Evolutionary conservation across 2,113 vertebrate species (phyloP), one percentile per base, ranked within the genome.

Genomic region (Lethenteron reissneri): DNA sequence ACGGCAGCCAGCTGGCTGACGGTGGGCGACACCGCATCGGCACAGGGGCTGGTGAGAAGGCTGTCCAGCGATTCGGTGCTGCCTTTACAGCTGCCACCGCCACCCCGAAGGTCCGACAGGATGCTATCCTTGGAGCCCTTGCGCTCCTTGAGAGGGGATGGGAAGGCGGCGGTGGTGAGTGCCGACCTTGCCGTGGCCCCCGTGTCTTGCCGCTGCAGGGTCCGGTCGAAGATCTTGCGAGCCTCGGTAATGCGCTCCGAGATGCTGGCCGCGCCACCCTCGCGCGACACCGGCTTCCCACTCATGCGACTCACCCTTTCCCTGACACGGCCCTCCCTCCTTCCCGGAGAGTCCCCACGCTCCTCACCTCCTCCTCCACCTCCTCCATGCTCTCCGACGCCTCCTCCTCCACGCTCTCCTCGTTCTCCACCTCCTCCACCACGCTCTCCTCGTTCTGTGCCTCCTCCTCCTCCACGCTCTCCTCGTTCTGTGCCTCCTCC

Each of bases 1-100:
- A 97, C 92, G 10, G 92, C 90, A 0, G 90, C 92, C 75, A 99
- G 86, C 79, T 95, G 92, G 78, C 90, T 95, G 76, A 97, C 92
- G 1, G 92, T 95, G 4, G 94, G 90, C 60, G 90, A 96, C 60
- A 89, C 84, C 0, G 90, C 88, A 75, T 99, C 92, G 0, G 88
- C 88, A 75, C 92, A 81, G 70, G 94, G 88, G 82, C 91, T 95
- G 64, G 41, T 41, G n/a, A 68, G 64, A 25, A 92, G 85, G 11
- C 92, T 95, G 77, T 96, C 92, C 82, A 96, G 76, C 10, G 92
- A 95, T 79, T 95, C 94, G 0, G 82, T 88, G 74, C 92, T 97
- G 78, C 90, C 92, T 79, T 90, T 78, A 10, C n/a, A n/a, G 11
- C 64, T 68, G n/a, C 64, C 64, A 68, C 64, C 41, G 64, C n/a